Percentiles rank a stretch among this genome's conserved stretches.
Evolutionary conservation across 2,113 vertebrate genomes (phyloP).

Genomic region (Larimichthys crocea): DNA sequence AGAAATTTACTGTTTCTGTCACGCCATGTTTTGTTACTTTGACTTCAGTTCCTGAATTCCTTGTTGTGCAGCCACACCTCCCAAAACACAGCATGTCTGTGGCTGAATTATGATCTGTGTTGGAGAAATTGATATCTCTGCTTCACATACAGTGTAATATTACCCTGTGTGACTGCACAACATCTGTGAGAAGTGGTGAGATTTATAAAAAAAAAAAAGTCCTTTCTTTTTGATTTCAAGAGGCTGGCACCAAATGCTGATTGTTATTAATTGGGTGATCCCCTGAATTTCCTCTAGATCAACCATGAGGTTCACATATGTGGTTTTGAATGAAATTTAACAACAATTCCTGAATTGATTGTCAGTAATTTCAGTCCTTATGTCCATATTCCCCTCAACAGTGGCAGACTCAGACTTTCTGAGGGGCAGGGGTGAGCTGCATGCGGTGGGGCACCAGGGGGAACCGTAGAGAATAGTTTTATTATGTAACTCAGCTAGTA

Average conservation of each 20-base stretch:
- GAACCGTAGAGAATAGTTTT: too few species aligned
- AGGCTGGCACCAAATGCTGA: not conserved
- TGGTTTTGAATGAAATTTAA: not conserved
- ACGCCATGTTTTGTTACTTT: not conserved
- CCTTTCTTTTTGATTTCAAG: not conserved
- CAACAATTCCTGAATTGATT: not conserved
- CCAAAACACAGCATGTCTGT: not conserved
- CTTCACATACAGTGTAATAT: not conserved
- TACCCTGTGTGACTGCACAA: not conserved
- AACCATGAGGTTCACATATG: not conserved
- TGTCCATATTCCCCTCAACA: not conserved
- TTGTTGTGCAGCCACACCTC: not conserved
- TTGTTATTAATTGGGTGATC: not conserved
- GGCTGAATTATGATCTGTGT: not conserved
- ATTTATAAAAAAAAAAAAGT: fast-evolving
- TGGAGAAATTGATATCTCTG: not conserved
- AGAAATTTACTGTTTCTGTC: not conserved
- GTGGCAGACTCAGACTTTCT: too few species aligned
- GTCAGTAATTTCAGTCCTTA: not conserved
- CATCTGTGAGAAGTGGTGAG: not conserved
- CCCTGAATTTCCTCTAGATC: not conserved
- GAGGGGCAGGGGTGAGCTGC: too few species aligned
- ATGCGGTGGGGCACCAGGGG: too few species aligned
- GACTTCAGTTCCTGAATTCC: not conserved
- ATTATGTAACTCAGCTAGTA: too few species aligned